Evolutionary conservation across 1,140 invertebrate genomes (phyloP), one percentile per base, ranked within the genome.

Genomic region (Lordiphosa collinella): DNA sequence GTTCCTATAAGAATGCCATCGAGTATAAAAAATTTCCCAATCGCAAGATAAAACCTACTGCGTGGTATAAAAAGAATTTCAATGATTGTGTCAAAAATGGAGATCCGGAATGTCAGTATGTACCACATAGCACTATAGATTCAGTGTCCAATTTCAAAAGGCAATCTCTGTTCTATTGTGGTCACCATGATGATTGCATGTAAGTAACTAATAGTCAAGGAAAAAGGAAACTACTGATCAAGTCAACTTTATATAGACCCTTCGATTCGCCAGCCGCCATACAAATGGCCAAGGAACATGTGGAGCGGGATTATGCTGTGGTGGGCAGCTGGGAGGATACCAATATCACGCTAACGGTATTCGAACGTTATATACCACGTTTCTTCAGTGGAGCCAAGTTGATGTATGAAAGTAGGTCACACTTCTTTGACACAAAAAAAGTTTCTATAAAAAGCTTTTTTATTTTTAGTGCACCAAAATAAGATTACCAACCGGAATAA

Each of bases 1-100:
- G 95, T n/a, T 94, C 95, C 2, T 97, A 95, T 94, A 94, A 94
- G 86, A 96, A 96, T 80, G 95, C 96, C 2, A 95, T 96, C 72
- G 91, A 95, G 61, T 96, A 96, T 79, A 92, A 93, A 65, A 94
- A 94, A 29, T 94, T 95, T 86, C 95, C 95, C 0, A 94, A 96
- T 79, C 90, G 95, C 41, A 94, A 93, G 14, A 89, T 96, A 11
- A 95, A 93, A 4, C 94, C 96, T 87, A 94, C 93, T 4, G 92
- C 92, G 16, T 97, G 96, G 96, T 90, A 96, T 3, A 96, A 95
- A 88, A 97, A 96, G 93, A 94, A 96, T 89, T 97, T 96, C 86
- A 95, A 96, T 82, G 93, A 94, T 1, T 97, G 96, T 72, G 95
- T 97, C 4, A 88, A 95, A 46, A 93, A 92, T 50, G 94, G 94